Base-by-base conservation (phyloP, 2,113 vertebrate genomes). In the Channa argus region DNA sequence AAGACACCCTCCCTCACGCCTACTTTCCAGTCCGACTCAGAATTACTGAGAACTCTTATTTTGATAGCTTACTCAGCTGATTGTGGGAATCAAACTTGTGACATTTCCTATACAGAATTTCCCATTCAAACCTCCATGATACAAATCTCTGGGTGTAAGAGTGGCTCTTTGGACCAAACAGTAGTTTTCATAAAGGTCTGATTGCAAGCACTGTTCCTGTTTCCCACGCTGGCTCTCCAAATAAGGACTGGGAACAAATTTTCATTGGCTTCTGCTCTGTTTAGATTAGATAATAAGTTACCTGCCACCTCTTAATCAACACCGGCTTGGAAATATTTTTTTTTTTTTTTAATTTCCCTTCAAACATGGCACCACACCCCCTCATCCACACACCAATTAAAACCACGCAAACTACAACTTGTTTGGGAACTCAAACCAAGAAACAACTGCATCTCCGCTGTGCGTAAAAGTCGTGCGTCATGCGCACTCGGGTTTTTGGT, bases 201-300 rank as follows among this genome's bases (percentile, higher is more conserved):
- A 68, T 38, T 63, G 66, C 59, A 70, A 53, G 11, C 44, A 7
- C 68, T 39, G 49, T 63, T 79, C 72, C 72, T 37, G 70, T 65
- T 89, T 84, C 83, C 81, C 86, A 90, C 75, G 70, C 76, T 64
- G 69, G 1, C 11, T n/a, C 44, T 72, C 62, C 74, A 60, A 69
- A 74, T 59, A 63, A 58, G 71, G 55, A 63, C 50, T 1, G 0
- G 12, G 34, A 39, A 71, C 67, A 1, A 33, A 38, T 47, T 69
- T 10, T 71, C 77, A 66, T 89, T 85, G 82, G 82, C 78, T 71
- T 5, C 41, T 7, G 61, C 49, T 73, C 24, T 69, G 71, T 83
- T 86, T 69, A 50, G 76, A 67, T 83, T 52, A 85, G 82, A 86
- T 74, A 87, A 89, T 83, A 15, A 79, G 62, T 84, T 84, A 85